Conservation (phyloP, 2,113 vertebrate genomes). For the Phalacrocorax pelagicus region DNA sequence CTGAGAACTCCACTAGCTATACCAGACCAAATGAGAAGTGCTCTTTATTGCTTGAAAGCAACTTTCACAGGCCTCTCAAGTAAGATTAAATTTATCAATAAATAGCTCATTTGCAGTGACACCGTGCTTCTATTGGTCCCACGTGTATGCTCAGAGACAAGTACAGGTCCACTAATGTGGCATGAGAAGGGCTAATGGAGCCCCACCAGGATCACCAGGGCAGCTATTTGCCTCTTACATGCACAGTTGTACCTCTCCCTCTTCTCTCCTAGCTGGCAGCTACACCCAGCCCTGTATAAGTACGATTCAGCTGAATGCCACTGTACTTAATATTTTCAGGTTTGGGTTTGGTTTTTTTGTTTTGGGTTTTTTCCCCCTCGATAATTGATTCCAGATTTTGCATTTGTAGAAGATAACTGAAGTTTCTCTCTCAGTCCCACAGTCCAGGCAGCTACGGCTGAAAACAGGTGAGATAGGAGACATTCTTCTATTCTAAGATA, state of each 20-base stretch:
- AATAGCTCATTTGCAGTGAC: neutral
- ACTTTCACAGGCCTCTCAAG: neutral
- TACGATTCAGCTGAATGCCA: neutral
- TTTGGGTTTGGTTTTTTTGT: neutral
- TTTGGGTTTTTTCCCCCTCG: neutral
- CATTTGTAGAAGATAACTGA: neutral
- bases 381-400: neutral
- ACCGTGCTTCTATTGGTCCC: neutral
- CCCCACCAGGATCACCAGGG: rapidly evolving
- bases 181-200: neutral
- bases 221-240: neutral
- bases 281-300: neutral
- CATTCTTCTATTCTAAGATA: neutral
- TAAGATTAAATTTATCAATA: neutral
- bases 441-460: neutral
- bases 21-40: neutral
- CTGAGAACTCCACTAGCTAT: neutral
- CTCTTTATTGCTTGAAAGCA: neutral
- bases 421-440: neutral
- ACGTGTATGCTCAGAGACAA: neutral
- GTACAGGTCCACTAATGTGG: rapidly evolving
- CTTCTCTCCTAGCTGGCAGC: neutral
- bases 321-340: neutral
- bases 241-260: neutral
- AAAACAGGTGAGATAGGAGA: neutral